phyloP scores from a whole-genome alignment of 2,797 vertebrate genomes.

The Pempheris klunzingeri region DNA sequence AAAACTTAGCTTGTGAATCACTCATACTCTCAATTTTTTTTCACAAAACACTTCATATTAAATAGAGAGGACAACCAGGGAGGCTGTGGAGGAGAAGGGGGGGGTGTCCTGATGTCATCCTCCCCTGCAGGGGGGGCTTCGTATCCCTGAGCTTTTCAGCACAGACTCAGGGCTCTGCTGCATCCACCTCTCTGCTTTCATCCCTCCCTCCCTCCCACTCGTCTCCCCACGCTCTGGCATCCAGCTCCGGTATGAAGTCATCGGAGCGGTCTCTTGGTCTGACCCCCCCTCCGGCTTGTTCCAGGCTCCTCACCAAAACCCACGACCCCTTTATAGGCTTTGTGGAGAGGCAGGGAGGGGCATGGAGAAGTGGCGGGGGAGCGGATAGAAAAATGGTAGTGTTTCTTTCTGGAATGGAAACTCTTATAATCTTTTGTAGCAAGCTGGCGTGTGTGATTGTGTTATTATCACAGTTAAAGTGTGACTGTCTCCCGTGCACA shows the following conservation, averaged over 20 bases:
- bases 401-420: constrained; percentile 47
- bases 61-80: constrained; percentile 32
- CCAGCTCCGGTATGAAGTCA: constrained; percentile 76
- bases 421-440: not conserved
- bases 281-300: constrained; percentile 59
- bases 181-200: constrained; percentile 56
- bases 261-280: constrained; percentile 48
- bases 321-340: constrained; percentile 65
- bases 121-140: constrained; percentile 5
- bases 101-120: constrained; percentile 54
- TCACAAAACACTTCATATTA: constrained; percentile 37
- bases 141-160: constrained; percentile 37
- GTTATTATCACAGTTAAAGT: constrained; percentile 37
- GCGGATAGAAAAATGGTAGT: constrained; percentile 38
- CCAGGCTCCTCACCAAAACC: constrained; percentile 71
- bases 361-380: not conserved
- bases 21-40: constrained; percentile 37
- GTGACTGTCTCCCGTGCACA: constrained; percentile 4
- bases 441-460: constrained; percentile 17
- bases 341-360: constrained; percentile 55
- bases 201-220: constrained; percentile 36
- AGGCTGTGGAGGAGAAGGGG: constrained; percentile 4
- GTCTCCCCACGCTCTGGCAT: constrained; percentile 66
- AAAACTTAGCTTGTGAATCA: constrained; percentile 33
- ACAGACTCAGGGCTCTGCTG: constrained; percentile 31